A percentile compares a stretch with the other conserved stretches of the same genome.
Evolutionary conservation across 2,797 vertebrate species (phyloP).

Genomic region (Anableps anableps): DNA sequence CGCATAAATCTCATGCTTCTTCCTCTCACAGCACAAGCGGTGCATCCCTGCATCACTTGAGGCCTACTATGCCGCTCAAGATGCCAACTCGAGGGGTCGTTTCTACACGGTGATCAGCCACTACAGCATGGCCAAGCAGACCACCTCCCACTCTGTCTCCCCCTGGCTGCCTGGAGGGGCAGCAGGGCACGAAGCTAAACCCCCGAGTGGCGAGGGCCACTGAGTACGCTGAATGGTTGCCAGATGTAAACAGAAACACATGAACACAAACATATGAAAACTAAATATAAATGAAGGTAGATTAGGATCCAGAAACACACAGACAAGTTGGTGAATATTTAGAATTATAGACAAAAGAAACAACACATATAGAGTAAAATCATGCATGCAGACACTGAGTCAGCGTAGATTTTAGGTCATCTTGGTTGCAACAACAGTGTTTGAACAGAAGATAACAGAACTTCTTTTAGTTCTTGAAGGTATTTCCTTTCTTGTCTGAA

Average conservation of each 20-base stretch:
- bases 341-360: constrained; percentile 51
- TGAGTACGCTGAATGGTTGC: constrained; percentile 68
- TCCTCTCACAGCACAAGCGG: constrained; percentile 89
- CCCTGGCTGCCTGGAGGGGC: constrained; percentile 93
- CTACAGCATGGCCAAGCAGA: constrained; percentile 99
- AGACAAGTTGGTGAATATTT: constrained; percentile 50
- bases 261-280: constrained; percentile 30
- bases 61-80: constrained; percentile 96
- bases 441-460: neutral
- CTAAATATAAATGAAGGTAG: constrained; percentile 19
- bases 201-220: constrained; percentile 89
- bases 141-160: constrained; percentile 93
- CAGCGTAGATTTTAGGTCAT: constrained; percentile 9
- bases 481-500: neutral
- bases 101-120: constrained; percentile 99
- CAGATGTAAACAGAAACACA: constrained; percentile 38
- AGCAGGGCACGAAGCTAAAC: constrained; percentile 85
- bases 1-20: neutral
- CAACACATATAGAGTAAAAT: constrained; percentile 56
- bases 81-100: constrained; percentile 92
- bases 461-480: neutral
- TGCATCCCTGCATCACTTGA: constrained; percentile 98
- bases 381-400: constrained; percentile 69
- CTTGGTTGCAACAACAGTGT: neutral
- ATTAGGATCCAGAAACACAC: constrained; percentile 31